A percentile compares a stretch with the other conserved stretches of the same genome.
phyloP scores from a whole-genome alignment of 2,797 vertebrate species.

The Staurois parvus region DNA sequence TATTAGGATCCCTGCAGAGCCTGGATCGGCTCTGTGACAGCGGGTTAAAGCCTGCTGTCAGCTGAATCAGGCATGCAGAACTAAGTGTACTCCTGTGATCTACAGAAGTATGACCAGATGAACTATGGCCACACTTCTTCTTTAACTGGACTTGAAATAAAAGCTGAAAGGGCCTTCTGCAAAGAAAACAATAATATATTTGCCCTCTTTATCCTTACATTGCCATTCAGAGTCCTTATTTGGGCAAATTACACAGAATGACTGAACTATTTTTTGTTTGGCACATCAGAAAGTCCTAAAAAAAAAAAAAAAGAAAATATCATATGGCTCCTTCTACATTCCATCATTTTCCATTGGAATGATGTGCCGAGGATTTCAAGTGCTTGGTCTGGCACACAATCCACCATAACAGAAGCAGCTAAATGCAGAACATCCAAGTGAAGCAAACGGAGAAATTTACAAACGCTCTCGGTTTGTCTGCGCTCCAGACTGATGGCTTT shows the following conservation, averaged over 20 bases:
- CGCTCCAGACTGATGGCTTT: constrained; percentile 3
- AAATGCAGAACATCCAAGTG: constrained; percentile 17
- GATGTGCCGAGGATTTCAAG: constrained; percentile 59
- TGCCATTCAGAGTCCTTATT: constrained; percentile 71
- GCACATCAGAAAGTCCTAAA: constrained; percentile 66
- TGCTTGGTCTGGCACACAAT: constrained; percentile 19
- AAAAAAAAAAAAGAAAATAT: constrained; percentile 61
- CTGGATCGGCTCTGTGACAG: no score
- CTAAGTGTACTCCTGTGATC: no score
- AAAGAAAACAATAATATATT: not conserved
- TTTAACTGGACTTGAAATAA: not conserved
- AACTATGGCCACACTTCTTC: no score
- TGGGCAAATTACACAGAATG: constrained; percentile 68
- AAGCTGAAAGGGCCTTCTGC: not conserved
- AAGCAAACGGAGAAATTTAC: not conserved
- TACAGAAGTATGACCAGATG: no score
- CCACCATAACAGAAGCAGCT: constrained; percentile 15
- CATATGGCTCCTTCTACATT: constrained; percentile 63
- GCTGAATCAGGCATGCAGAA: no score
- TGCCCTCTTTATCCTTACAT: constrained; percentile 42
- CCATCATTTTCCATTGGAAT: constrained; percentile 64
- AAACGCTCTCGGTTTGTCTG: not conserved
- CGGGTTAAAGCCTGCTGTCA: no score
- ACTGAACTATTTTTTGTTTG: constrained; percentile 72
- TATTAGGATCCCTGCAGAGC: no score